Evolutionary conservation across 2,888 invertebrate genomes (phyloP).

Genomic region (Drosophila peninsularis): DNA sequence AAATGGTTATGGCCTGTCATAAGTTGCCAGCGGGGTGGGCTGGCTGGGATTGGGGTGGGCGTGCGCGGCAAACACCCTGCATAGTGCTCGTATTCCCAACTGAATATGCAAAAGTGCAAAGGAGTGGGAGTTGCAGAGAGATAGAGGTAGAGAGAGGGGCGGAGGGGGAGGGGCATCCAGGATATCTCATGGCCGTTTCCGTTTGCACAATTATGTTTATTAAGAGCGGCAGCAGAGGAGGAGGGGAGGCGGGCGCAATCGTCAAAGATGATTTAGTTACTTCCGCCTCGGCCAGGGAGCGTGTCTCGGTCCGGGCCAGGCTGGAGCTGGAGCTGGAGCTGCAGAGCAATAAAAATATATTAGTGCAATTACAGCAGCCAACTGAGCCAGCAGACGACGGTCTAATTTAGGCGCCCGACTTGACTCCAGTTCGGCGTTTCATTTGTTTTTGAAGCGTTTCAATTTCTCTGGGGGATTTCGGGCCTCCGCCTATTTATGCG

Average conservation of each 20-base stretch:
- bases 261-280: slow-evolving; percentile 84
- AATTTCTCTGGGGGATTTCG: slow-evolving; percentile 68
- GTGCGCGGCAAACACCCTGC: slow-evolving; percentile 19
- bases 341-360: slow-evolving; percentile 81
- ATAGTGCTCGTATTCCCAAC: slow-evolving; percentile 77
- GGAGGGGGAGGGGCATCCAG: slow-evolving; percentile 24
- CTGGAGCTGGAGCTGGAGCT: slow-evolving; percentile 18
- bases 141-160: neutral
- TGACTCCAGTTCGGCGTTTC: slow-evolving; percentile 44
- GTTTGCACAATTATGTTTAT: slow-evolving; percentile 82
- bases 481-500: slow-evolving; percentile 54
- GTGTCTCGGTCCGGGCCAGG: slow-evolving; percentile 22
- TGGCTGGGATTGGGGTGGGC: slow-evolving; percentile 21
- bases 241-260: slow-evolving; percentile 53
- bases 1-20: slow-evolving; percentile 81
- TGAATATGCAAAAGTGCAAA: slow-evolving; percentile 82
- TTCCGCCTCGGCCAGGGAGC: slow-evolving; percentile 61
- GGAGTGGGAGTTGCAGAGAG: slow-evolving; percentile 1
- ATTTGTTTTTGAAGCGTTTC: slow-evolving; percentile 78
- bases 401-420: slow-evolving; percentile 66
- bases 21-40: slow-evolving; percentile 62
- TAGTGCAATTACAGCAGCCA: slow-evolving; percentile 81
- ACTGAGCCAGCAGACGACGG: slow-evolving; percentile 59
- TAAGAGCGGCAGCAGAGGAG: slow-evolving; percentile 55
- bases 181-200: slow-evolving; percentile 80